These are phyloP conservation scores for Dasyurus viverrinus DNA, from an alignment of 2,113 vertebrate species.

Conservation along the genomic window DNA sequence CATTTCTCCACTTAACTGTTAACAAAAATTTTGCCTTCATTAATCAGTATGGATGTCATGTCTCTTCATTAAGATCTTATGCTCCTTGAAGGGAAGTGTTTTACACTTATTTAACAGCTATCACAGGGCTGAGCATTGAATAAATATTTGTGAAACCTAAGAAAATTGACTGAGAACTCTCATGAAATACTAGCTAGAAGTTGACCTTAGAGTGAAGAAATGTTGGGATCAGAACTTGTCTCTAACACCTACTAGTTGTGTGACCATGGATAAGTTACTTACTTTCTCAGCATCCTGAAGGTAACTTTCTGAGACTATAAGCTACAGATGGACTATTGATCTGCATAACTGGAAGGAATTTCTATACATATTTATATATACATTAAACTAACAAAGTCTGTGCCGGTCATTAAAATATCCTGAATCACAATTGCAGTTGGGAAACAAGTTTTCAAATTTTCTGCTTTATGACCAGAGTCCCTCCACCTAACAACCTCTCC, in stretches of 20 bases:
- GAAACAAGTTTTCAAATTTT: background rate
- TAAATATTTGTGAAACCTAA: background rate
- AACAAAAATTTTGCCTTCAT: background rate
- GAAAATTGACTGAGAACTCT: background rate
- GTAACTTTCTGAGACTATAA: background rate
- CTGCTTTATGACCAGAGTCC: background rate
- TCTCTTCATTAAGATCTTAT: slow-evolving; percentile 21
- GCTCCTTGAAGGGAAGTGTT: background rate
- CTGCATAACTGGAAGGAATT: background rate
- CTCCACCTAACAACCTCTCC: background rate
- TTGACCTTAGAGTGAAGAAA: background rate
- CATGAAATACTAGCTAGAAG: background rate
- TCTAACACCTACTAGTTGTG: background rate
- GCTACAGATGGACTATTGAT: background rate
- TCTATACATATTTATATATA: background rate
- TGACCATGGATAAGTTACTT: background rate
- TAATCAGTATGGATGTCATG: background rate
- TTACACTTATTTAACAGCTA: background rate
- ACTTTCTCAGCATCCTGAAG: background rate
- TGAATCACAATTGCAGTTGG: slow-evolving; percentile 7
- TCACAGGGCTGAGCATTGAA: background rate
- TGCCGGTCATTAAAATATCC: background rate
- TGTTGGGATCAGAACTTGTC: background rate
- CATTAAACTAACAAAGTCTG: background rate
- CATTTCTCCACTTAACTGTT: background rate